These are phyloP conservation scores for Crocodylus rhombifer DNA, from an alignment of 2,797 vertebrate species.

Conservation along the genomic window DNA sequence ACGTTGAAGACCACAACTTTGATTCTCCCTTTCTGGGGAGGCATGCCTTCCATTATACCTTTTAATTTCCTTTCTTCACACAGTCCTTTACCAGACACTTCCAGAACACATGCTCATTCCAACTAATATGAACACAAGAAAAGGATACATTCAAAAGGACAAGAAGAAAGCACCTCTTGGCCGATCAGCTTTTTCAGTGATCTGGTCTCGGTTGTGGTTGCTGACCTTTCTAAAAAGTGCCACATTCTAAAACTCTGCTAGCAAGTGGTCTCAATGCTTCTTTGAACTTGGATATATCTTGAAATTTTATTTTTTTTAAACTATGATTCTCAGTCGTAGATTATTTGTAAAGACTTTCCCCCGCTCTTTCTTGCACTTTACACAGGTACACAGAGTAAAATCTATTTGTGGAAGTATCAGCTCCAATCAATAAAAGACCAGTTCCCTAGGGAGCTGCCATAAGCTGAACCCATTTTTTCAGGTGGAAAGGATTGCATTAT, in stretches of 20 bases:
- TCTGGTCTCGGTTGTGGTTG: background rate
- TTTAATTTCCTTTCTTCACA: background rate
- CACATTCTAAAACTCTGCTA: background rate
- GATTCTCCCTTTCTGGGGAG: background rate
- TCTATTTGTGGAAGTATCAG: constrained; percentile 54
- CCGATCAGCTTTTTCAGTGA: background rate
- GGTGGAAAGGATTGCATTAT: constrained; percentile 63
- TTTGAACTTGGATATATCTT: background rate
- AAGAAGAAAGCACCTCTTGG: background rate
- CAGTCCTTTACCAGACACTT: background rate
- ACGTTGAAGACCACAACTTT: background rate
- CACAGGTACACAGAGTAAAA: constrained; percentile 52
- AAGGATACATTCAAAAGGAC: background rate
- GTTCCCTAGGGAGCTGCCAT: constrained; percentile 66
- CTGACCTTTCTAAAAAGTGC: no score
- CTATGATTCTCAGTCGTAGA: background rate
- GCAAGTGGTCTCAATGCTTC: background rate
- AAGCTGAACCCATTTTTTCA: constrained; percentile 56
- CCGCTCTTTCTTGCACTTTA: constrained; percentile 37
- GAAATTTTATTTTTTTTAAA: background rate
- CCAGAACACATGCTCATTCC: background rate
- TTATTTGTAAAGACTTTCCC: constrained; percentile 10
- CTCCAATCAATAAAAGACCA: background rate
- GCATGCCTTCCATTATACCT: background rate
- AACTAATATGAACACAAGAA: background rate